Percentiles rank a stretch among this genome's conserved stretches.
Evolutionary conservation across 2,888 invertebrate genomes (phyloP).

Genomic region (Drosophila robusta): DNA sequence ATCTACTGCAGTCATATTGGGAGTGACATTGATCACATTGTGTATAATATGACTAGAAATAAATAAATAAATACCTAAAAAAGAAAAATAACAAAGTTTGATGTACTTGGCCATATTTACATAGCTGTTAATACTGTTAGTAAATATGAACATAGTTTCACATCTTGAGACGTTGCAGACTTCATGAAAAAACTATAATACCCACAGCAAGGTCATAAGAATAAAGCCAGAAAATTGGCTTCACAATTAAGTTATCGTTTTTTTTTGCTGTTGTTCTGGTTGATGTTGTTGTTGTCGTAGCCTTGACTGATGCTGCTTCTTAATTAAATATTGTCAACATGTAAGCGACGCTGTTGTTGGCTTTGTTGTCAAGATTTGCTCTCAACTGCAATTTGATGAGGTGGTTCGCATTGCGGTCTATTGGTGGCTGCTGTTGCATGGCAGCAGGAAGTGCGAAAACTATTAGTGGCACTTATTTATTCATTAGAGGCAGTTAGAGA

Average conservation of each 20-base stretch:
- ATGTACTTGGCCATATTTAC: too few relatives aligned
- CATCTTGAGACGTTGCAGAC: neutral
- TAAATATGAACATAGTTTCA: neutral
- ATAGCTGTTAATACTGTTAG: neutral
- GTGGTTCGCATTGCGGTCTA: slow-evolving; percentile 33
- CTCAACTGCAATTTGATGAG: slow-evolving; percentile 66
- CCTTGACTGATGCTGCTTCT: slow-evolving; percentile 41
- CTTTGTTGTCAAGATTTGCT: slow-evolving; percentile 30
- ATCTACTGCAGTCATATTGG: too few relatives aligned
- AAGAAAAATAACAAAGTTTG: too few relatives aligned
- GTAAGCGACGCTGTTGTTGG: slow-evolving; percentile 31
- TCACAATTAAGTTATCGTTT: slow-evolving; percentile 50
- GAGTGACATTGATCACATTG: too few relatives aligned
- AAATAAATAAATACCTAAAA: too few relatives aligned
- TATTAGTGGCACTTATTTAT: slow-evolving; percentile 84
- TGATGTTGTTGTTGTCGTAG: slow-evolving; percentile 23
- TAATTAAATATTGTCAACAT: slow-evolving; percentile 80
- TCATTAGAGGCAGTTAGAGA: slow-evolving; percentile 82
- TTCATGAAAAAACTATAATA: neutral
- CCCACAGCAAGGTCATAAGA: neutral
- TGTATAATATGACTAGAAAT: too few relatives aligned
- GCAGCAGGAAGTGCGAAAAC: slow-evolving; percentile 82
- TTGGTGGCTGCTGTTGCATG: slow-evolving; percentile 17
- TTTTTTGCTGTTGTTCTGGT: slow-evolving; percentile 24
- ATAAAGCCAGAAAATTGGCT: slow-evolving; percentile 18